A percentile compares a stretch with the other conserved stretches of the same genome.
These are phyloP conservation scores for Syngnathus acus DNA, from an alignment of 2,797 vertebrate species.

Conservation along the genomic window DNA sequence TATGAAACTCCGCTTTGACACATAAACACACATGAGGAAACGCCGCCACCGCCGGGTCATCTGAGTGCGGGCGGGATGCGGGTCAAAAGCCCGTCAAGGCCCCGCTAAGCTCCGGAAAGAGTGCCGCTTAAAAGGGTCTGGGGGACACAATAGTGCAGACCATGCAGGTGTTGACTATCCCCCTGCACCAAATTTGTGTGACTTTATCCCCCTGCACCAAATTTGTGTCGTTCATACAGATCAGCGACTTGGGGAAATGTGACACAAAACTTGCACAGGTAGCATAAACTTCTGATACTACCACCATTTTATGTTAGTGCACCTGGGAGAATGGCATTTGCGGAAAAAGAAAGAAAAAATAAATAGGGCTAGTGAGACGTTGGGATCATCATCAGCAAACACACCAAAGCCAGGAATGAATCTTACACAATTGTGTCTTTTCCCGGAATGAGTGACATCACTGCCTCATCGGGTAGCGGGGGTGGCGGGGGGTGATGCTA, in stretches of 20 bases:
- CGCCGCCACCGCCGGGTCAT: constrained; percentile 6
- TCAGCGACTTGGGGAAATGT: background rate
- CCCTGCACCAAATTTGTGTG: background rate
- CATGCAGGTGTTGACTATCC: background rate
- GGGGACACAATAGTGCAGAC: background rate
- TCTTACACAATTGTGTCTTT: background rate
- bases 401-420: background rate
- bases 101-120: background rate
- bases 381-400: background rate
- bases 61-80: background rate
- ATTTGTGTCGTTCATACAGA: background rate
- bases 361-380: background rate
- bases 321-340: too few species aligned
- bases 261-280: background rate
- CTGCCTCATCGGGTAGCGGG: background rate
- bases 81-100: background rate
- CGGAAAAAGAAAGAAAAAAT: background rate
- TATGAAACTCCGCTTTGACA: constrained; percentile 33
- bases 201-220: background rate
- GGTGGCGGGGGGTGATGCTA: constrained; percentile 15
- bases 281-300: too few species aligned
- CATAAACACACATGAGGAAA: constrained; percentile 46
- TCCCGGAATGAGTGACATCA: constrained; percentile 8
- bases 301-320: too few species aligned
- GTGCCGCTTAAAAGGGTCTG: background rate